phyloP scores from a whole-genome alignment of 2,797 vertebrate genomes.

The Coranthus polyacanthus region DNA sequence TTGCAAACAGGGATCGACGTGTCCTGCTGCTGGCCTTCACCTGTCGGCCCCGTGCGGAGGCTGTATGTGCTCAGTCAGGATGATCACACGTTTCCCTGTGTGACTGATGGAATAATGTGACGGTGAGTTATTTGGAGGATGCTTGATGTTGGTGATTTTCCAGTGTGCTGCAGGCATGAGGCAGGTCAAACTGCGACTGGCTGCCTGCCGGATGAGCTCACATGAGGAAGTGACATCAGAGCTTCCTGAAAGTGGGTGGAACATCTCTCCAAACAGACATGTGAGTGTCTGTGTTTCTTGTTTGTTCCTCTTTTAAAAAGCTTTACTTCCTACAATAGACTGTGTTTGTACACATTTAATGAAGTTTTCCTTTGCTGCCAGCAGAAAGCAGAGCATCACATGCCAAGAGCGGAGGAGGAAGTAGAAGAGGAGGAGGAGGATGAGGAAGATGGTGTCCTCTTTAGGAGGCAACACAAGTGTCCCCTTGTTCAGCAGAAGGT shows the following conservation, averaged over 20 bases:
- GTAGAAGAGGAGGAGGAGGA: conserved; percentile 28
- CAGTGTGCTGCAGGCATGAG: conserved; percentile 86
- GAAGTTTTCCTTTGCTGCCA: conserved; percentile 41
- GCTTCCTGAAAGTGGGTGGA: conserved; percentile 81
- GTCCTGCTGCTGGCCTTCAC: not conserved
- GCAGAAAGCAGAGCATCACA: conserved; percentile 68
- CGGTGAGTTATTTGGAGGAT: conserved; percentile 45
- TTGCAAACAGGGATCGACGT: no score
- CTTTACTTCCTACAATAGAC: conserved; percentile 6
- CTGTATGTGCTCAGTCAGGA: not conserved
- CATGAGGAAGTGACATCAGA: conserved; percentile 58
- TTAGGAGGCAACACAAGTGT: conserved; percentile 75
- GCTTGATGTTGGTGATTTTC: conserved; percentile 44
- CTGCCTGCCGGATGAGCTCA: conserved; percentile 80
- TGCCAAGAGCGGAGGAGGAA: conserved; percentile 48
- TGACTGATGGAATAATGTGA: conserved; percentile 47
- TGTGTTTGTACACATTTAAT: not conserved
- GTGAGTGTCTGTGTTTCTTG: conserved; percentile 78
- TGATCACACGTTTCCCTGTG: conserved; percentile 20
- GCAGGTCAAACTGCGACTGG: conserved; percentile 88
- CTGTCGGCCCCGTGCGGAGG: not conserved
- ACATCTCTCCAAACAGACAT: conserved; percentile 73
- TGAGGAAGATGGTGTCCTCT: conserved; percentile 61
- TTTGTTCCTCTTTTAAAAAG: conserved; percentile 56
- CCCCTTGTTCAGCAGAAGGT: conserved; percentile 79